Evolutionary conservation across 2,888 invertebrate genomes (phyloP), one percentile per base, ranked within the genome.

Genomic region (Eupithecia subumbrata): DNA sequence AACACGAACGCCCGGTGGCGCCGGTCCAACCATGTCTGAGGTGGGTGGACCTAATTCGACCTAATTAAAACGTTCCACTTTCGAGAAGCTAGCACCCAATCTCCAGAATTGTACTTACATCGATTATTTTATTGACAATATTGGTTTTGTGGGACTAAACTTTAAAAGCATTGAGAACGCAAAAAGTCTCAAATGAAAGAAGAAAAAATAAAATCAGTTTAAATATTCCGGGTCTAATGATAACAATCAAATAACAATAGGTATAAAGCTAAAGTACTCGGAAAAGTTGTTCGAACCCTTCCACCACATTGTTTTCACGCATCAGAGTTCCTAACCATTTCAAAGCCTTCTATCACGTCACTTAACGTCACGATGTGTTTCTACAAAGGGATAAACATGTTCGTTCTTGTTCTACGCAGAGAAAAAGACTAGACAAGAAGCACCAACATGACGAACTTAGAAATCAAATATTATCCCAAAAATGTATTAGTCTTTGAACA

Each of bases 181-280:
- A 12, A 63, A 34, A 64, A 2, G 34, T 64, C 34, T 30, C 16
- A 64, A 34, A 64, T n/a, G n/a, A n/a, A n/a, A n/a, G n/a, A 12
- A 25, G 25, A 14, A 12, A 25, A 60, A 22, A 25, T 22, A 25
- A 52, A 60, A 60, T 60, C 25, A 12, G n/a, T 22, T 56, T n/a
- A 56, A 56, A 56, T 56, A 56, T 56, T 64, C 18, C 16, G 30
- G 64, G 64, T 64, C 34, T 34, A 64, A 64, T 64, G 64, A 34
- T 64, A 63, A 25, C 63, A 63, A 30, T 63, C 22, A 63, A 63
- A 63, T 30, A 63, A 30, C 16, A 16, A 63, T 14, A n/a, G n/a
- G n/a, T n/a, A 8, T 34, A 34, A 34, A 34, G 16, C 18, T 64
- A 64, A 64, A 8, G 9, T 18, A 34, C 12, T 64, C 34, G 11